A percentile compares a stretch with the other conserved stretches of the same genome.
Evolutionary conservation across 2,113 vertebrate species (phyloP).

Genomic region (Thamnophis sirtalis): DNA sequence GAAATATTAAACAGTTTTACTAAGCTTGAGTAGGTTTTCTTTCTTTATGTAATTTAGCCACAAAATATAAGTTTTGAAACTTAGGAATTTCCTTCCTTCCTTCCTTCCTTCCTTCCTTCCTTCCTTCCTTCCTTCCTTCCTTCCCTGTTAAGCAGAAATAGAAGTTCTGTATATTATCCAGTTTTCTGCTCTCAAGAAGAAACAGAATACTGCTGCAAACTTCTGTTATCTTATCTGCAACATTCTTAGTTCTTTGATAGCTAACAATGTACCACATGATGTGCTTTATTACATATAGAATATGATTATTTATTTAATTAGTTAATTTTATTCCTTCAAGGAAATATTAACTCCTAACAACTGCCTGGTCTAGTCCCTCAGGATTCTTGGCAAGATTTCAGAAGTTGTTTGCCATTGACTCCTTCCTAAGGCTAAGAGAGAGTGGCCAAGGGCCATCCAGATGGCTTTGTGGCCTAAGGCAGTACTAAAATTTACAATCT

Average conservation of each 20-base stretch:
- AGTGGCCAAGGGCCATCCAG: background rate
- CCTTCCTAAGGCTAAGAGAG: background rate
- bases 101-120: background rate
- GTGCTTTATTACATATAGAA: background rate
- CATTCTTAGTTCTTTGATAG: background rate
- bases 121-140: no score
- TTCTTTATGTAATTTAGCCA: background rate
- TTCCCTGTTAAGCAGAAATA: background rate
- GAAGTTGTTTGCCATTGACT: background rate
- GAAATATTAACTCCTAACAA: background rate
- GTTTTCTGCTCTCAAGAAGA: background rate
- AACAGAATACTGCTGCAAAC: background rate
- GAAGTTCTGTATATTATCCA: background rate
- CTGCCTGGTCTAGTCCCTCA: background rate
- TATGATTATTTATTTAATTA: background rate
- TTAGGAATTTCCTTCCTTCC: background rate
- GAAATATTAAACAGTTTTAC: constrained; percentile 6
- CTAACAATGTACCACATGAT: background rate
- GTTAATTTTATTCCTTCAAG: background rate
- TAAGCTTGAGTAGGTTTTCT: constrained; percentile 14
- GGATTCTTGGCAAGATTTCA: background rate
- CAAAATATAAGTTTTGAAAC: background rate
- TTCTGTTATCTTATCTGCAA: background rate
- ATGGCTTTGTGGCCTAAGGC: background rate
- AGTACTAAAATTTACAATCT: background rate